Percentiles rank a stretch among this genome's conserved stretches.
Conservation (phyloP, 2,797 vertebrate species). For the Chloroceryle amazona region DNA sequence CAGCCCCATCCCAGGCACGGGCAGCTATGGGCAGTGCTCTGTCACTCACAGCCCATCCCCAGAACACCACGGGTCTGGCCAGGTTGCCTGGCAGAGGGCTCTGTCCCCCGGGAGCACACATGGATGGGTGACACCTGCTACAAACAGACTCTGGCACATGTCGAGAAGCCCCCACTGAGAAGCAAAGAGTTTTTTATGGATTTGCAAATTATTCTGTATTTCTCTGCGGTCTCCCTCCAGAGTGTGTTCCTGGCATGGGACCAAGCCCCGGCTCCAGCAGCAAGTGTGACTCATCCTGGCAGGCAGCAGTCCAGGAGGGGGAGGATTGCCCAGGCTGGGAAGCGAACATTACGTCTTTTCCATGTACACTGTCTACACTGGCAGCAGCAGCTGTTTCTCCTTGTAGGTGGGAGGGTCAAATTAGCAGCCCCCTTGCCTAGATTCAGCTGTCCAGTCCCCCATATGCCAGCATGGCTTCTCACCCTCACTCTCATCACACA, state of each 20-base stretch:
- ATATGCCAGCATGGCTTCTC: rapidly evolving
- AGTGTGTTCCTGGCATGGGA: background rate
- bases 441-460: background rate
- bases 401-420: background rate
- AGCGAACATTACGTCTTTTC: background rate
- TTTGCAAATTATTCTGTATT: conserved; percentile 56
- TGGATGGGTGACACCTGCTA: background rate
- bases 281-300: conserved; percentile 39
- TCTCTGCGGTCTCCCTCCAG: background rate
- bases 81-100: background rate
- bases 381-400: conserved; percentile 43
- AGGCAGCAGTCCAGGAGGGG: background rate
- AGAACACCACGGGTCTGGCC: background rate
- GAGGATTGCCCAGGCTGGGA: background rate
- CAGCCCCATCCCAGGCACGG: rapidly evolving
- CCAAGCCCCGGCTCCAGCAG: conserved; percentile 42
- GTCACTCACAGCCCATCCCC: background rate
- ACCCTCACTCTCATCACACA: background rate
- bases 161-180: background rate
- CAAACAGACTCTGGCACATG: background rate
- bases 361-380: background rate
- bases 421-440: background rate
- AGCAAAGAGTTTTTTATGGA: background rate
- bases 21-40: background rate
- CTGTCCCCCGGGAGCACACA: background rate